phyloP scores from a whole-genome alignment of 2,797 vertebrate genomes.

The Dipus sagitta region DNA sequence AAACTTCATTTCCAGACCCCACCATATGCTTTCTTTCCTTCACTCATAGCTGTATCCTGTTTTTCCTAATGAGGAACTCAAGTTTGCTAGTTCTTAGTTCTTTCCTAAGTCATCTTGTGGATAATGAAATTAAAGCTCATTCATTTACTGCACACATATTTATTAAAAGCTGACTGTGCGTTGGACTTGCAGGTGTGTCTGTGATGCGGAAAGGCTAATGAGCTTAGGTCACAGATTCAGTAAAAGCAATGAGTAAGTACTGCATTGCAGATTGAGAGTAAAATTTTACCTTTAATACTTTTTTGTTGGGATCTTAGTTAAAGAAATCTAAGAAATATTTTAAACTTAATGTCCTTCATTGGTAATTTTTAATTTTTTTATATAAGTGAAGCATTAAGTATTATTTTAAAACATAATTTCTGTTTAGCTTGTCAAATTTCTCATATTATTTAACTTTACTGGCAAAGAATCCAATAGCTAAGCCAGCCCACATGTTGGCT shows the following conservation, averaged over 20 bases:
- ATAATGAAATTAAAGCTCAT: conserved; percentile 54
- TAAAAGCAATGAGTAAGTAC: conserved; percentile 65
- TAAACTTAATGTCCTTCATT: conserved; percentile 37
- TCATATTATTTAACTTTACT: conserved; percentile 47
- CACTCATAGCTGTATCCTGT: neutral
- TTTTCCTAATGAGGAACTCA: neutral
- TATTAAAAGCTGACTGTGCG: conserved; percentile 37
- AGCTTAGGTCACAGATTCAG: conserved; percentile 56
- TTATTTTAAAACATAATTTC: conserved; percentile 63
- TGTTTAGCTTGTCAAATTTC: conserved; percentile 33
- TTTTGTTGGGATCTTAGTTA: conserved; percentile 55
- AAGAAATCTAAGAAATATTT: conserved; percentile 49
- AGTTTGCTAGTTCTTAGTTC: neutral
- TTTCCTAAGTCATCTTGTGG: neutral
- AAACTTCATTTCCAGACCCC: neutral
- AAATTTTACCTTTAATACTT: conserved; percentile 56
- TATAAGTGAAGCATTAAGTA: neutral
- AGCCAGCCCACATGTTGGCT: neutral
- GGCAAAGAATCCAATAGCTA: conserved; percentile 12
- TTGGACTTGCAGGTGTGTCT: neutral
- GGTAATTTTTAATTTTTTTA: conserved; percentile 34
- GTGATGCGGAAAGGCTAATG: conserved; percentile 63
- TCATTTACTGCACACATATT: conserved; percentile 66
- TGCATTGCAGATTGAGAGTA: conserved; percentile 28
- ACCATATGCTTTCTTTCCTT: neutral